Conservation (phyloP, 2,888 invertebrate genomes). For the Thysanoteuthis rhombus region DNA sequence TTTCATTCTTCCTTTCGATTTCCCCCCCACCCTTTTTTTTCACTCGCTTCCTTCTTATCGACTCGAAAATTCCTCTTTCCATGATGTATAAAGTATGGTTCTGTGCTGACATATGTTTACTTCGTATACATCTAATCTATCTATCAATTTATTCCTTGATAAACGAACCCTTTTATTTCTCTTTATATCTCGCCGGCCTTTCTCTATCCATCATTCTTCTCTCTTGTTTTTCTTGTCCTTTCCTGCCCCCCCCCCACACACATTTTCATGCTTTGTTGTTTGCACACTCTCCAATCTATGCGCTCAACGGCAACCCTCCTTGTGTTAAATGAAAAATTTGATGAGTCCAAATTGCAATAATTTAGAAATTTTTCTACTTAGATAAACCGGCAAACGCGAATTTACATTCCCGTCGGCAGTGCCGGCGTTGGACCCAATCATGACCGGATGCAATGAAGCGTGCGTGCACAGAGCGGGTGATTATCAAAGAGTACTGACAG, state of each 20-base stretch:
- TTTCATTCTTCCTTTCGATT: too few species aligned
- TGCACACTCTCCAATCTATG: neutral
- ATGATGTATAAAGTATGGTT: too few species aligned
- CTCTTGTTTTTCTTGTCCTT: neutral
- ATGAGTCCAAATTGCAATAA: slow-evolving; percentile 12
- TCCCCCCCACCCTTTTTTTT: too few species aligned
- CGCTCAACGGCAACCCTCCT: neutral
- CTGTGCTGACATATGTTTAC: too few species aligned
- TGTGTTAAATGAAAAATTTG: slow-evolving; percentile 12
- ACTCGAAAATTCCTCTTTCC: too few species aligned
- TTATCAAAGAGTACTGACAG: neutral
- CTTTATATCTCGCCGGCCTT: neutral
- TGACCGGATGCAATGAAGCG: neutral
- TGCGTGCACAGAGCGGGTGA: neutral
- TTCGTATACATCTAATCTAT: too few species aligned
- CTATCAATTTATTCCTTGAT: too few species aligned
- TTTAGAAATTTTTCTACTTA: slow-evolving; percentile 12
- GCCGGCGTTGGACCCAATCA: neutral
- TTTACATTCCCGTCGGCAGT: neutral
- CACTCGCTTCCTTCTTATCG: too few species aligned
- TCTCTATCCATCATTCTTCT: neutral
- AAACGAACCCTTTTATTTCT: neutral
- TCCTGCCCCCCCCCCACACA: neutral
- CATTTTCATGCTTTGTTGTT: neutral
- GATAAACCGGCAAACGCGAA: neutral